Base-by-base conservation (phyloP, 1,140 invertebrate genomes). In the Nymphalis io region DNA sequence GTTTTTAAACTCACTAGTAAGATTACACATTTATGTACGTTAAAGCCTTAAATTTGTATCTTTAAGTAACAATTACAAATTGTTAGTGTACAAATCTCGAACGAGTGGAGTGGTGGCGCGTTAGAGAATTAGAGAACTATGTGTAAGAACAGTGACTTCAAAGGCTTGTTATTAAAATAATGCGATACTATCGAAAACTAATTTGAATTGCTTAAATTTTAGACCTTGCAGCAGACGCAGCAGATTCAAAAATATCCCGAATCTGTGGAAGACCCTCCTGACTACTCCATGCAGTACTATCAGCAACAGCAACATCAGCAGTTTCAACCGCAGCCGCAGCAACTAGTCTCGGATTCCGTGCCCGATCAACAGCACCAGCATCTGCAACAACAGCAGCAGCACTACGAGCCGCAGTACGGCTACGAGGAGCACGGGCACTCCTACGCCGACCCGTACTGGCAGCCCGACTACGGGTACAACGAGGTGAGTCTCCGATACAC, bases 361-460 rank as follows among this genome's bases (percentile, higher is more conserved):
- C 62, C 39, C 58, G 51, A 71, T 13, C 63, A 46, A n/a, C 44
- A 46, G 1, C n/a, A 46, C 42, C 38, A 61, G 16, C 57, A 57
- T 44, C 53, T 46, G 15, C 40, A 63, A 60, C 66, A 57, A 44
- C 53, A 61, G 15, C 40, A 63, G 68, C 66, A 60, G 55, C 62
- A 63, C 27, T 65, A 71, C 64, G 68, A 40, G 20, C 58, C 67
- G 38, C 73, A 68, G 38, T 74, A 76, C 68, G 68, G 15, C 23
- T 68, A 71, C 44, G 81, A 83, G 13, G 76, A 80, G 2, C 59
- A 51, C 58, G 60, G 74, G 42, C 75, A 74, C n/a, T 15, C 73
- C 15, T 78, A 79, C 66, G 75, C 76, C 4, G 81, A 85, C 40
- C 80, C 79, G 15, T 87, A 87, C 80, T 84, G 83, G 82, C 79